Evolutionary conservation across 2,888 invertebrate genomes (phyloP).

Genomic region (Mimachlamys varia): DNA sequence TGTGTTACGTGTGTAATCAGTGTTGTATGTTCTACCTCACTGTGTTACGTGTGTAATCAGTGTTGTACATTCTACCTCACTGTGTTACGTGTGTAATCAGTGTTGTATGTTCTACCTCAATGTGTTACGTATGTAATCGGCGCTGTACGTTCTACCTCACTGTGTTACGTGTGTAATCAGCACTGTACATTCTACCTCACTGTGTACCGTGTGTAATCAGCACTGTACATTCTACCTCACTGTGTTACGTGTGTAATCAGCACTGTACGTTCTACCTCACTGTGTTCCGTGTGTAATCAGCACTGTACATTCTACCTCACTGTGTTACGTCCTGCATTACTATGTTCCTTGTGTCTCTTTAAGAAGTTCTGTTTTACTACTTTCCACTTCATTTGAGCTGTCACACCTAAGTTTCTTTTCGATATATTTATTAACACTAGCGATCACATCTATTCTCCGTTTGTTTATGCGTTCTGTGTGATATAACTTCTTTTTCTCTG

Average conservation of each 20-base stretch:
- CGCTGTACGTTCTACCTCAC: no score
- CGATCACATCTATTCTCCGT: background rate
- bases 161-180: no score
- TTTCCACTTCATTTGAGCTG: background rate
- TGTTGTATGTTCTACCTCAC: no score
- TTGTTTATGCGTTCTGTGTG: background rate
- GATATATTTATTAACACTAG: background rate
- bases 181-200: background rate
- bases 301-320: background rate
- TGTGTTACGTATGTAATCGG: no score
- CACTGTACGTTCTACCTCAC: no score
- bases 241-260: no score
- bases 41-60: no score
- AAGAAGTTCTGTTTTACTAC: background rate
- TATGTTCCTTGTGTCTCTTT: background rate
- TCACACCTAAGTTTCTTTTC: background rate
- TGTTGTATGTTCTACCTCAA: background rate
- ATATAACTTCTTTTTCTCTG: constrained; percentile 58
- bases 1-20: no score
- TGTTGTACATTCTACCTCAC: background rate
- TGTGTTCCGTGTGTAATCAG: no score
- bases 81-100: background rate
- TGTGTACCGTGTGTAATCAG: background rate
- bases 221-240: background rate
- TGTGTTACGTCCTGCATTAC: no score